phyloP scores from a whole-genome alignment of 1,140 invertebrate genomes.

The Rhopalosiphum maidis region DNA sequence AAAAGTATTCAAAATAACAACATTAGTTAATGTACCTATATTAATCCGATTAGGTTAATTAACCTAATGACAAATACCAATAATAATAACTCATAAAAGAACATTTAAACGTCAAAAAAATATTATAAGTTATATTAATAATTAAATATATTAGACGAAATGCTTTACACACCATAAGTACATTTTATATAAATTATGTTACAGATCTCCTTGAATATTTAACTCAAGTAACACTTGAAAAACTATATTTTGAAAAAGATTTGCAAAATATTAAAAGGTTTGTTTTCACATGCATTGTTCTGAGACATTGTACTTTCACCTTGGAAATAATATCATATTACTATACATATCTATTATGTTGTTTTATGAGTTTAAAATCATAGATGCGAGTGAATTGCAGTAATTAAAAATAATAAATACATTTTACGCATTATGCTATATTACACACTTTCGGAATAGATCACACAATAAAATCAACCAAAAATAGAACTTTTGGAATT shows the following conservation, averaged over 20 bases:
- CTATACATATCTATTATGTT: background rate
- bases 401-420: background rate
- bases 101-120: background rate
- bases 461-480: background rate
- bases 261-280: constrained; percentile 14
- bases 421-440: background rate
- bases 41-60: background rate
- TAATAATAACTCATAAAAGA: background rate
- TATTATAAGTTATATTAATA: background rate
- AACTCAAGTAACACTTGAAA: background rate
- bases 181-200: constrained; percentile 13
- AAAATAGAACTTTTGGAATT: background rate
- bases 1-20: background rate
- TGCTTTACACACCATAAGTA: background rate
- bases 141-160: background rate
- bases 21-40: background rate
- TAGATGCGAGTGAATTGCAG: background rate
- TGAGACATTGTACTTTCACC: constrained; percentile 33
- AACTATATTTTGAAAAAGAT: background rate
- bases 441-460: background rate
- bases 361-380: constrained; percentile 18
- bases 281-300: constrained; percentile 27
- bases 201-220: background rate
- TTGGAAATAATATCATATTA: constrained; percentile 39
- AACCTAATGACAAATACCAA: background rate